phyloP scores from a whole-genome alignment of 2,113 vertebrate genomes.

The Phrynocephalus versicolor region DNA sequence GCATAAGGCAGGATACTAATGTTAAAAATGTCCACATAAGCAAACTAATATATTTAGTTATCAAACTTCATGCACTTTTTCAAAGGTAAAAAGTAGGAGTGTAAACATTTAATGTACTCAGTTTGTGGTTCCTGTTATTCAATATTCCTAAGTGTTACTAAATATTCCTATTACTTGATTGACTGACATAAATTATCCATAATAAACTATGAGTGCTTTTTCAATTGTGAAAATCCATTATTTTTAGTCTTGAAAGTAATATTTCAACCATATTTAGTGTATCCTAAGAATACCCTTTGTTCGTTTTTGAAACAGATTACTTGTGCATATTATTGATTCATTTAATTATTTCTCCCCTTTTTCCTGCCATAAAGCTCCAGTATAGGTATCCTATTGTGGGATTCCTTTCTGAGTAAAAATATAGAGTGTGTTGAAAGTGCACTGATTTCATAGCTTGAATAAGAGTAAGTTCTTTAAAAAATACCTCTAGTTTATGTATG shows the following conservation, averaged over 20 bases:
- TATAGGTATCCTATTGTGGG: too few species aligned
- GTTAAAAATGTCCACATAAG: conserved; percentile 34
- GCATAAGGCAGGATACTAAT: conserved; percentile 26
- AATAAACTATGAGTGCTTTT: neutral
- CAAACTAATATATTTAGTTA: conserved; percentile 26
- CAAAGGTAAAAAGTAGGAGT: neutral
- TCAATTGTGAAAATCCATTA: neutral
- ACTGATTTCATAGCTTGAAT: too few species aligned
- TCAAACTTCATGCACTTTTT: neutral
- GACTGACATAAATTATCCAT: neutral
- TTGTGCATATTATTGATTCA: neutral
- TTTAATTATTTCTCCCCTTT: too few species aligned
- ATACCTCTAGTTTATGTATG: too few species aligned
- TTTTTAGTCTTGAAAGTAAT: neutral
- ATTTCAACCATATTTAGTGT: neutral
- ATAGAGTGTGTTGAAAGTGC: too few species aligned
- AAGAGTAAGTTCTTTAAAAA: too few species aligned
- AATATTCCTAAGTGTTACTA: neutral
- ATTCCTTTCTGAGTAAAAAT: too few species aligned
- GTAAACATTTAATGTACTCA: conserved; percentile 1
- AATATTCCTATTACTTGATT: neutral
- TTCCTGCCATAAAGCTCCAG: too few species aligned
- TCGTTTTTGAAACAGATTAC: neutral
- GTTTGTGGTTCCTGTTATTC: neutral
- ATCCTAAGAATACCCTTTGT: neutral